Percentiles rank a stretch among this genome's conserved stretches.
phyloP scores from a whole-genome alignment of 2,797 vertebrate species.

The Chaetophractus vellerosus region DNA sequence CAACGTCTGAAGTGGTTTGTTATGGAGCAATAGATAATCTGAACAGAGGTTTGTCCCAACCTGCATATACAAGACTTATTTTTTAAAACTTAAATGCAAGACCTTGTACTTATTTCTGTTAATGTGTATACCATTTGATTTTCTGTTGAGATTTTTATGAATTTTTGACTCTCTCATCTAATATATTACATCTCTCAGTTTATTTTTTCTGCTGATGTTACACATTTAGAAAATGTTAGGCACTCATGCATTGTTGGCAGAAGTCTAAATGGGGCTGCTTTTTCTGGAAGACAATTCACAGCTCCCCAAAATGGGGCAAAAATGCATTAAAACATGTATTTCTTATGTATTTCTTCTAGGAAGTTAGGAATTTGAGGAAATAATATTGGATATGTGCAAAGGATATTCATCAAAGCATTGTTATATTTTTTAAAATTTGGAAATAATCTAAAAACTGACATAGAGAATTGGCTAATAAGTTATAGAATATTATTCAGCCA shows the following conservation, averaged over 20 bases:
- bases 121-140: background rate
- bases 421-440: background rate
- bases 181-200: background rate
- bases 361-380: too few species aligned
- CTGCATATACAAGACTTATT: background rate
- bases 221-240: conserved; percentile 16
- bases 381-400: background rate
- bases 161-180: background rate
- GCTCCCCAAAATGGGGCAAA: background rate
- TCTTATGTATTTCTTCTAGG: too few species aligned
- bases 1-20: background rate
- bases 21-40: background rate
- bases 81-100: background rate
- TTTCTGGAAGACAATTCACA: background rate
- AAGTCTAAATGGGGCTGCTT: background rate
- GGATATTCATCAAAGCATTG: background rate
- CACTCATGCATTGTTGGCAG: background rate
- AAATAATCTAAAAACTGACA: background rate
- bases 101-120: background rate
- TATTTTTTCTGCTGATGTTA: background rate
- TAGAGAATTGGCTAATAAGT: background rate
- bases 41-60: background rate
- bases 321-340: background rate
- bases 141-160: background rate
- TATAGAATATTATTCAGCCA: background rate